Evolutionary conservation across 2,797 vertebrate genomes (phyloP).

Genomic region (Muscicapa comitata): DNA sequence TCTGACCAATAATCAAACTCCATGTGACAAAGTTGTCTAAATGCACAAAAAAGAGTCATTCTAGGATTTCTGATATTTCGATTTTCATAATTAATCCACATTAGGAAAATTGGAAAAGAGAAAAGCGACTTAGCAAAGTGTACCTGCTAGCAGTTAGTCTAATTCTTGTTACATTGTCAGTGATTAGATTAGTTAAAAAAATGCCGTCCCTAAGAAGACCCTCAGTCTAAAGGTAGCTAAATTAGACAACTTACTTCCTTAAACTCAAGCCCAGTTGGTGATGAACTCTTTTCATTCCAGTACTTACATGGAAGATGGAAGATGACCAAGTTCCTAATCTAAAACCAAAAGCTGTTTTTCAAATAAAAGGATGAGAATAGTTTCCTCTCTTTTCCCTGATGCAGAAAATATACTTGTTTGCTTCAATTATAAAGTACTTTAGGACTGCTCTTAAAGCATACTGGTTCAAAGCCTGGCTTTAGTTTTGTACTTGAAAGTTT

Average conservation of each 20-base stretch:
- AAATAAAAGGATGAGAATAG: neutral
- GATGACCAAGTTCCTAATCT: neutral
- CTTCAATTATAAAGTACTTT: neutral
- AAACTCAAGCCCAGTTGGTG: neutral
- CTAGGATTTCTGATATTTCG: neutral
- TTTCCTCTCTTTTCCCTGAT: neutral
- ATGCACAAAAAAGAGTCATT: neutral
- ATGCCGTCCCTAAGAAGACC: neutral
- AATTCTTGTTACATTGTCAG: neutral
- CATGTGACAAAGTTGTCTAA: neutral
- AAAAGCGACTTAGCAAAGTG: neutral
- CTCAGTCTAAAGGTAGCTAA: neutral
- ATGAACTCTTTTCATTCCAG: neutral
- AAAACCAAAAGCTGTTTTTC: neutral
- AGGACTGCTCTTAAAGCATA: neutral
- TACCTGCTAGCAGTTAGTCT: neutral
- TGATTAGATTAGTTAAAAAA: neutral
- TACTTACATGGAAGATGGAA: neutral
- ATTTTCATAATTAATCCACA: neutral
- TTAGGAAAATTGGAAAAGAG: neutral
- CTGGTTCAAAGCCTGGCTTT: neutral
- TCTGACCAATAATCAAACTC: neutral
- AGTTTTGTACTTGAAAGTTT: neutral
- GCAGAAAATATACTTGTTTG: neutral
- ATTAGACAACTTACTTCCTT: neutral